phyloP scores from a whole-genome alignment of 2,888 invertebrate genomes.

The Scaptomyza parva region DNA sequence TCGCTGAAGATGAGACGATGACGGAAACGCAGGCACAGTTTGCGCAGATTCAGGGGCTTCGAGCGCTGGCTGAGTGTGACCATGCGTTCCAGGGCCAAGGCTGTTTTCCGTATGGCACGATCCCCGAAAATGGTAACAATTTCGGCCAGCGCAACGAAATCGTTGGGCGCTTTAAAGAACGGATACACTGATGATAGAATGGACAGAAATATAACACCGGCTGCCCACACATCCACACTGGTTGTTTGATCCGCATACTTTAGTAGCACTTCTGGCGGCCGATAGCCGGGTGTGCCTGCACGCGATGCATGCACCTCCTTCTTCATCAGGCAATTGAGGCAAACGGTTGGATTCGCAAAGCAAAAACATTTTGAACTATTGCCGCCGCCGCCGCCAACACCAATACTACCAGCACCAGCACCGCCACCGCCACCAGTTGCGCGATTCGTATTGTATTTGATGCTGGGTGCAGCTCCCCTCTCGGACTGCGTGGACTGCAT shows the following conservation, averaged over 20 bases:
- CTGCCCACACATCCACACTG: conserved; percentile 95
- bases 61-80: conserved; percentile 86
- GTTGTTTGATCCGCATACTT: conserved; percentile 92
- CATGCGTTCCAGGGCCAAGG: conserved; percentile 87
- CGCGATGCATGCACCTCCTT: conserved; percentile 90
- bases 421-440: conserved; percentile 39
- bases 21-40: conserved; percentile 85
- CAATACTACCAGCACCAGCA: not conserved
- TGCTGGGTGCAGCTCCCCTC: conserved; percentile 45
- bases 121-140: conserved; percentile 92
- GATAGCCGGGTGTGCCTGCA: conserved; percentile 95
- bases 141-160: conserved; percentile 92
- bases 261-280: conserved; percentile 94
- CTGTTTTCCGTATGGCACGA: conserved; percentile 88
- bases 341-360: conserved; percentile 88
- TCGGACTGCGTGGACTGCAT: conserved; percentile 19
- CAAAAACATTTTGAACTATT: conserved; percentile 87
- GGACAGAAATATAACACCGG: conserved; percentile 92
- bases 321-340: conserved; percentile 88
- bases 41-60: conserved; percentile 85
- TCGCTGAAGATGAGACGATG: conserved; percentile 82
- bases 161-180: conserved; percentile 93
- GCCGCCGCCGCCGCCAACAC: not conserved
- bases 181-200: conserved; percentile 92
- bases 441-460: conserved; percentile 81